A percentile compares a stretch with the other conserved stretches of the same genome.
These are phyloP conservation scores for Leptothorax acervorum DNA, from an alignment of 2,888 invertebrate genomes.

Conservation along the genomic window DNA sequence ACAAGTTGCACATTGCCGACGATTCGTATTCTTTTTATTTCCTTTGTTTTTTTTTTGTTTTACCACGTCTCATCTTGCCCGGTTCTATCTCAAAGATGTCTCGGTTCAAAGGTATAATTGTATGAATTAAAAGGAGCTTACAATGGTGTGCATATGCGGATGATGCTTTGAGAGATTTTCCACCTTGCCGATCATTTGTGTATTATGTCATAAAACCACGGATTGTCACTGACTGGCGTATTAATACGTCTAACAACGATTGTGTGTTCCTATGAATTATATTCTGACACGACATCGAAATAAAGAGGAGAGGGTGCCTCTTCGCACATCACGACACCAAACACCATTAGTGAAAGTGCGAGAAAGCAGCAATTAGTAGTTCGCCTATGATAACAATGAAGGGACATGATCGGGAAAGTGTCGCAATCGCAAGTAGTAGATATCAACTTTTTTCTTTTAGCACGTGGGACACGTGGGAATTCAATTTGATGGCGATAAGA, in stretches of 20 bases:
- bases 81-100: slow-evolving; percentile 18
- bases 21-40: background rate
- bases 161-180: slow-evolving; percentile 22
- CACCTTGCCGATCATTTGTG: slow-evolving; percentile 31
- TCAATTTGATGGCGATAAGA: slow-evolving; percentile 30
- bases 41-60: background rate
- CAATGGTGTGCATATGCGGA: background rate
- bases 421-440: slow-evolving; percentile 14
- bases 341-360: slow-evolving; percentile 8
- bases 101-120: slow-evolving; percentile 19
- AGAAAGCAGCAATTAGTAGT: background rate
- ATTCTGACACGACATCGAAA: slow-evolving; percentile 24
- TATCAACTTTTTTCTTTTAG: slow-evolving; percentile 12
- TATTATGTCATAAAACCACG: slow-evolving; percentile 9
- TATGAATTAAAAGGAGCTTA: slow-evolving; percentile 40
- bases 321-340: slow-evolving; percentile 12
- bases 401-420: slow-evolving; percentile 33
- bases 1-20: slow-evolving; percentile 65
- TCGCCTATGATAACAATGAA: background rate
- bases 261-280: slow-evolving; percentile 13
- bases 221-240: slow-evolving; percentile 8
- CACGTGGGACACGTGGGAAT: slow-evolving; percentile 19
- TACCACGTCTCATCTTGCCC: slow-evolving; percentile 36
- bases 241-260: slow-evolving; percentile 21
- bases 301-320: slow-evolving; percentile 1